Conservation (phyloP, 2,888 invertebrate species). For the Lasioglossum marginatum region DNA sequence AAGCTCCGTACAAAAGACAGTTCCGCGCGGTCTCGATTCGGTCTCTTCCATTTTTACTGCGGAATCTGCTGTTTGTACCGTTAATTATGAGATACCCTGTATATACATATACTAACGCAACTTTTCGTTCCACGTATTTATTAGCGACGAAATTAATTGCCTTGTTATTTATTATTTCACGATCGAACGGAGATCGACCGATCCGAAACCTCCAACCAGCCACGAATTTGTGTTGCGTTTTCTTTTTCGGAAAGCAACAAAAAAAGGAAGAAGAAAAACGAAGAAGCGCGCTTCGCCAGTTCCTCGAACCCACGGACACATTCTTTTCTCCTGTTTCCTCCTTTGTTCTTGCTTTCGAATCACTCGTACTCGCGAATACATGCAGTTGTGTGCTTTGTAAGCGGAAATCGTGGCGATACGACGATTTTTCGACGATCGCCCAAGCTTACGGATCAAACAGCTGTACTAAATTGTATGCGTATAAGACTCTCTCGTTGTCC, state of each 20-base stretch:
- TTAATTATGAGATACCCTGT: slow-evolving; percentile 21
- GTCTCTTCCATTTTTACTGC: not conserved
- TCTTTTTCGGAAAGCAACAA: not conserved
- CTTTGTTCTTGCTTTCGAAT: not conserved
- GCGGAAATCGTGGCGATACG: not conserved
- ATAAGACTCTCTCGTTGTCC: slow-evolving; percentile 52
- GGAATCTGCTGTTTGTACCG: slow-evolving; percentile 8
- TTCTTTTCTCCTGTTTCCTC: slow-evolving; percentile 19
- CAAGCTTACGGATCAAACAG: slow-evolving; percentile 34
- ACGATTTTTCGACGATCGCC: not conserved
- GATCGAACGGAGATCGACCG: slow-evolving; percentile 36
- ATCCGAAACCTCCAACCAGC: slow-evolving; percentile 36
- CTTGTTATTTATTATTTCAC: slow-evolving; percentile 56
- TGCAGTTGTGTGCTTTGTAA: slow-evolving; percentile 37
- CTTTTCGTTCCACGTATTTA: slow-evolving; percentile 31
- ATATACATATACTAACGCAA: slow-evolving; percentile 11
- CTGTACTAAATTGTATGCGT: slow-evolving; percentile 31
- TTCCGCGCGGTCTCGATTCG: not conserved
- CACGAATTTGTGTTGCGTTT: slow-evolving; percentile 12
- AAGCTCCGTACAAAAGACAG: not conserved
- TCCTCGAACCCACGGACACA: slow-evolving; percentile 23
- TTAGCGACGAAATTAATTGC: slow-evolving; percentile 43
- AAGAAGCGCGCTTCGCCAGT: slow-evolving; percentile 25
- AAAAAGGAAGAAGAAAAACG: not conserved
- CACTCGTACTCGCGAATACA: slow-evolving; percentile 11